A percentile compares a stretch with the other conserved stretches of the same genome.
Conservation (phyloP, 2,113 vertebrate genomes). For the Trochalopteron elliotii region DNA sequence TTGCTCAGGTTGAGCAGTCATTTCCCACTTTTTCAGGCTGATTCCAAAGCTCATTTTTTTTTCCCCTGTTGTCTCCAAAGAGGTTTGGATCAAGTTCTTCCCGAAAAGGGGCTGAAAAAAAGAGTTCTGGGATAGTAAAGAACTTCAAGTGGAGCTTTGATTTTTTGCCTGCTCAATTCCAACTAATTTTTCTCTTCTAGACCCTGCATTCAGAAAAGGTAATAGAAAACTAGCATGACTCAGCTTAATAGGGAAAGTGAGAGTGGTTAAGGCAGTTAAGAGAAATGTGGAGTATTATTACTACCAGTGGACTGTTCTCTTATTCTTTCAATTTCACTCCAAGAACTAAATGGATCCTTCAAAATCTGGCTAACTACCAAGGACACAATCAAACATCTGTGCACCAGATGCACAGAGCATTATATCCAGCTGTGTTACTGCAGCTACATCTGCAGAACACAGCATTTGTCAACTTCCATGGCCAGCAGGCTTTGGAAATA, state of each 20-base stretch:
- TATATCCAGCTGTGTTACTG: slow-evolving; percentile 69
- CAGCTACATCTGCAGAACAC: slow-evolving; percentile 58
- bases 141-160: background rate
- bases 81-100: background rate
- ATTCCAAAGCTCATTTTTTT: background rate
- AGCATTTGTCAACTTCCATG: slow-evolving; percentile 38
- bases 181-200: background rate
- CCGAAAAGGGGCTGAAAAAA: background rate
- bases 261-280: background rate
- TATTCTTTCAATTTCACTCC: slow-evolving; percentile 35
- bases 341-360: slow-evolving; percentile 47
- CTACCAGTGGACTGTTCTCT: slow-evolving; percentile 6
- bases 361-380: slow-evolving; percentile 64
- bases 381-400: slow-evolving; percentile 67
- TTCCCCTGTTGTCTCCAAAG: background rate
- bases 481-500: slow-evolving; percentile 34
- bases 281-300: slow-evolving; percentile 3
- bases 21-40: background rate
- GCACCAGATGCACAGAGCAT: slow-evolving; percentile 64
- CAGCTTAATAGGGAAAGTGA: slow-evolving; percentile 10
- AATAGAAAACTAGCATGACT: slow-evolving; percentile 15
- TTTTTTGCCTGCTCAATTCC: background rate
- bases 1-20: background rate
- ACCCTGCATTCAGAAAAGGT: background rate
- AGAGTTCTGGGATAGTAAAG: background rate